Base-by-base conservation (phyloP, 2,797 vertebrate genomes). In the Naso thynnoides region DNA sequence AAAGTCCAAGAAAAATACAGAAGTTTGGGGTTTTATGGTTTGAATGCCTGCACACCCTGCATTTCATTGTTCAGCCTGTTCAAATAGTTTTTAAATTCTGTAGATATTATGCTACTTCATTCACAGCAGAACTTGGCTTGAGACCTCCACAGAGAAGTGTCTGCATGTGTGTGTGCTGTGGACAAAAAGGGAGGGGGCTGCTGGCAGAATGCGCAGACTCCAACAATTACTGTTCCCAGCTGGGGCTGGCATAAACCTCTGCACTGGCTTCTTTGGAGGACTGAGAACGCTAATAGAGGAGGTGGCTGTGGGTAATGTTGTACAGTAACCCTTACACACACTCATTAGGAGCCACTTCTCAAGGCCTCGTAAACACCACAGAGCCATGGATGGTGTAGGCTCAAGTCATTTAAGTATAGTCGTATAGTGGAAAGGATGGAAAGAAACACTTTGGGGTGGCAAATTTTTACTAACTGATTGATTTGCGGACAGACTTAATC, bases 351-450 rank as follows among this genome's bases (percentile, higher is more conserved):
- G 78, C 84, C 84, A 87, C 90, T 92, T 93, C 90, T 93, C 87
- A 94, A 86, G 90, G 80, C 69, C 92, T 93, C 91, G 77, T 94
- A 94, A 95, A 95, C 93, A 93, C 93, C 81, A 86, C 84, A 74
- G 76, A 92, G 90, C 76, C 81, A 68, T 68, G 78, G 79, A 84
- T 49, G 80, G 79, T 75, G 82, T 79, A 88, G 86, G 86, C 81
- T 85, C 73, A 86, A 78, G 84, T 83, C 70, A 66, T 65, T 91
- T 81, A 86, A 84, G 70, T 76, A 63, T 79, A 83, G 70, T 65
- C 64, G 47, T 78, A 55, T 56, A 76, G 74, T 70, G 52, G 64
- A 64, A 1, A 39, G 50, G 71, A 78, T 36, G 68, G 69, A 81
- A 85, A 77, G 59, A 71, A 83, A 67, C 41, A 48, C 44, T 21